phyloP scores from a whole-genome alignment of 2,113 vertebrate species.

The Upupa epops region DNA sequence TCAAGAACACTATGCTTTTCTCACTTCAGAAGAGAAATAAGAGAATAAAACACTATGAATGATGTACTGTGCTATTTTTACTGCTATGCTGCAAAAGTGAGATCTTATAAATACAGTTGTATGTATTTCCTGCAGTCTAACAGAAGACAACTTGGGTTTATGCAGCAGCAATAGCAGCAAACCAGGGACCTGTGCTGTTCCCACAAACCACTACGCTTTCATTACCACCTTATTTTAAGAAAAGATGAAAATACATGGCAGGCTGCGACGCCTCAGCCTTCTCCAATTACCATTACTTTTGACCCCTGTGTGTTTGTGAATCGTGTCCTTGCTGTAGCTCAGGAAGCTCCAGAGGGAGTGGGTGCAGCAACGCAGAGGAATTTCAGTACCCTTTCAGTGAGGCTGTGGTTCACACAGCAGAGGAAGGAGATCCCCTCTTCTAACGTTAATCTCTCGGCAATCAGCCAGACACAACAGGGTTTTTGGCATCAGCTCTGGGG shows the following conservation, averaged over 20 bases:
- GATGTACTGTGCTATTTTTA: conserved; percentile 17
- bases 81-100: neutral
- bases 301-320: neutral
- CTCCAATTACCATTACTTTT: neutral
- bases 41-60: neutral
- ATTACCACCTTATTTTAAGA: neutral
- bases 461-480: conserved; percentile 19
- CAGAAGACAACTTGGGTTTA: conserved; percentile 27
- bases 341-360: neutral
- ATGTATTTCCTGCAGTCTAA: conserved; percentile 11
- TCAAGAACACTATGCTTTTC: neutral
- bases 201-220: neutral
- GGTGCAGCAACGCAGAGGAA: neutral
- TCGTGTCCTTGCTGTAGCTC: neutral
- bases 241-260: neutral
- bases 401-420: neutral
- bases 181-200: fast-evolving
- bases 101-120: conserved; percentile 22
- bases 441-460: neutral
- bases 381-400: neutral
- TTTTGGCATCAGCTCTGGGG: neutral
- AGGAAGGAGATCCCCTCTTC: conserved; percentile 16
- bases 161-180: neutral
- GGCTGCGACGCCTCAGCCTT: neutral
- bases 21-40: neutral